Conservation (phyloP, 1,140 invertebrate genomes). For the Leptinotarsa texana region DNA sequence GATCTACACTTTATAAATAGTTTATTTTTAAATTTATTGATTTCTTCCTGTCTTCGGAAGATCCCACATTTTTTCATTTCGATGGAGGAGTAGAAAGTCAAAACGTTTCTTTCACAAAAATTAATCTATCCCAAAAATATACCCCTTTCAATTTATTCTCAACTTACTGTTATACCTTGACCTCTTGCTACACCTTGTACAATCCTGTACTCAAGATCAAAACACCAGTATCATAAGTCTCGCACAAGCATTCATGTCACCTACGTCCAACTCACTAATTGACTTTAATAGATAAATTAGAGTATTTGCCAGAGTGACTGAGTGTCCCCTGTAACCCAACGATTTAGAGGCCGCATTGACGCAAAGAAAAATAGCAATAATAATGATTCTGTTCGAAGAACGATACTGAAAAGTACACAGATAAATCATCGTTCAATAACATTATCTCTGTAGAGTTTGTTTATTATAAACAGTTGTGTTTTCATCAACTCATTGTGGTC, state of each 20-base stretch:
- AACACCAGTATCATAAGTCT: slow-evolving; percentile 3
- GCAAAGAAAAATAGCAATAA: slow-evolving; percentile 16
- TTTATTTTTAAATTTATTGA: too few relatives aligned
- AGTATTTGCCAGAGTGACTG: slow-evolving; percentile 34
- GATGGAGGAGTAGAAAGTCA: too few relatives aligned
- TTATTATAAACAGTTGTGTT: slow-evolving; percentile 19
- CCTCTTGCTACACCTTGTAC: neutral
- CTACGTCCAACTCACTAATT: slow-evolving; percentile 42
- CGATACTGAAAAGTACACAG: neutral
- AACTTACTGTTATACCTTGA: neutral
- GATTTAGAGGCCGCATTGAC: slow-evolving; percentile 21
- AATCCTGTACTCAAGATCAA: neutral
- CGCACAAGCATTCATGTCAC: slow-evolving; percentile 15
- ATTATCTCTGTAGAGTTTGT: neutral
- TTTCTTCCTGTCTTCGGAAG: too few relatives aligned
- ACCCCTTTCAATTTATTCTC: too few relatives aligned
- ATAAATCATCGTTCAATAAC: slow-evolving; percentile 12
- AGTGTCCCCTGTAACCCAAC: slow-evolving; percentile 35
- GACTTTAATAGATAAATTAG: slow-evolving; percentile 53
- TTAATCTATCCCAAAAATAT: too few relatives aligned
- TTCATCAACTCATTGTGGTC: neutral
- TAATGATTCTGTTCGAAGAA: slow-evolving; percentile 7
- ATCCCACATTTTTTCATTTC: too few relatives aligned
- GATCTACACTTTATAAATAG: too few relatives aligned
- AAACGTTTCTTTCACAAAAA: too few relatives aligned